Evolutionary conservation across 2,797 vertebrate genomes (phyloP), one percentile per base, ranked within the genome.

Genomic region (Buceros bicornis): DNA sequence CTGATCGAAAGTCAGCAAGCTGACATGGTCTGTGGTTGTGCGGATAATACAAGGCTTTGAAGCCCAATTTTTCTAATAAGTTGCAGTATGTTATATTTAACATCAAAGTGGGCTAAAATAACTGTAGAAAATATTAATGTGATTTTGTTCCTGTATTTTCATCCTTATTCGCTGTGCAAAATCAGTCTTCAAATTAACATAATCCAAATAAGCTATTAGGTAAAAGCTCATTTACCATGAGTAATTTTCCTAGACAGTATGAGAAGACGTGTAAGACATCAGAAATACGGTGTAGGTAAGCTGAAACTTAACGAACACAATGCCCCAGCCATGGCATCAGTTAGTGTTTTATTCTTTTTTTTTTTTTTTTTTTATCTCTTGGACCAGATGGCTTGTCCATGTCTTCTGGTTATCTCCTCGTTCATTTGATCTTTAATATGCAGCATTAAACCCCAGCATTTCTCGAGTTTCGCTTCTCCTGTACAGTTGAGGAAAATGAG

Each of bases 181-280:
- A 82, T 66, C 24, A 43, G 87, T 82, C 67, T n/a, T 88, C 24
- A 66, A 70, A 81, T 92, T 87, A 90, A 15, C 83, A 84, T 87
- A 93, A 92, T 92, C 73, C 83, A 95, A 92, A 89, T 86, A 81
- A 94, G 33, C 62, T 51, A 40, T 90, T 90, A 94, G 42, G 77
- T 89, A 54, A 87, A 84, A 93, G 57, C 77, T 84, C 69, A 67
- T 86, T 88, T 96, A 79, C 70, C 82, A n/a, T 57, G 58, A 64
- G 56, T 53, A 77, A 80, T 92, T 96, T 93, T 80, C 18, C 47
- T 82, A 85, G 82, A 29, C 74, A 54, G 42, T 58, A 19, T 53
- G 60, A 72, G 37, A 80, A 85, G 87, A 72, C 72, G 51, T 47
- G 21, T 29, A 80, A 85, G 37, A 51, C 40, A 43, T 82, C 56